Evolutionary conservation across 2,888 invertebrate genomes (phyloP).

Genomic region (Drosophila melanosoma): DNA sequence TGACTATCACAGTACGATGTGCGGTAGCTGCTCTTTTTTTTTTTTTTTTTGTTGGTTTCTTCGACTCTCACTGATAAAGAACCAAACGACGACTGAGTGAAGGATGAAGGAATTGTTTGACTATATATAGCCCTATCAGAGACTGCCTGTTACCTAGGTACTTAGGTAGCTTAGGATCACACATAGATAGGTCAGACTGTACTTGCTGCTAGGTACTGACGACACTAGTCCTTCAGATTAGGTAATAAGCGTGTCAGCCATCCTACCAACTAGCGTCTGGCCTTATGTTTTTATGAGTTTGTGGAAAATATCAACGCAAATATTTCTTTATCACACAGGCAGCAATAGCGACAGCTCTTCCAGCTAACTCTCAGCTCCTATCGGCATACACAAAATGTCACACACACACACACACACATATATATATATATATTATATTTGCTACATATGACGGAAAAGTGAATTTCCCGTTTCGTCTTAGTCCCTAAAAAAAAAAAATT

Average conservation of each 20-base stretch:
- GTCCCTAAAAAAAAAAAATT: conserved; percentile 36
- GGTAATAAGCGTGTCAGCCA: conserved; percentile 55
- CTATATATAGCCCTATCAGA: conserved; percentile 38
- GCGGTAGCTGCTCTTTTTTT: neutral
- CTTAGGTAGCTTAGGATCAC: conserved; percentile 28
- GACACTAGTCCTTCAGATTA: conserved; percentile 63
- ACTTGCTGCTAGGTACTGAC: conserved; percentile 22
- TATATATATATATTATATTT: neutral
- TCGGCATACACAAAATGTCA: conserved; percentile 24
- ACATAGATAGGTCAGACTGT: conserved; percentile 11
- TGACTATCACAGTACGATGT: conserved; percentile 45
- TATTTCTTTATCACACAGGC: conserved; percentile 36
- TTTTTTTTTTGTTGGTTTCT: neutral
- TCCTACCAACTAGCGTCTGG: conserved; percentile 2
- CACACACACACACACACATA: conserved; percentile 18
- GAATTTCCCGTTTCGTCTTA: conserved; percentile 48
- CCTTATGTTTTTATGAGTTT: conserved; percentile 71
- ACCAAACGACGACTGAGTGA: conserved; percentile 63
- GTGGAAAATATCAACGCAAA: conserved; percentile 59
- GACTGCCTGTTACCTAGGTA: conserved; percentile 10
- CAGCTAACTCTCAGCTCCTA: conserved; percentile 33
- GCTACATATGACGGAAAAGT: conserved; percentile 43
- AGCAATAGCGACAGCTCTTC: conserved; percentile 35
- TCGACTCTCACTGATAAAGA: conserved; percentile 24
- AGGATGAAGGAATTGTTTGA: neutral